These are phyloP conservation scores for Hydropotes inermis DNA, from an alignment of 2,113 vertebrate species.

Conservation along the genomic window DNA sequence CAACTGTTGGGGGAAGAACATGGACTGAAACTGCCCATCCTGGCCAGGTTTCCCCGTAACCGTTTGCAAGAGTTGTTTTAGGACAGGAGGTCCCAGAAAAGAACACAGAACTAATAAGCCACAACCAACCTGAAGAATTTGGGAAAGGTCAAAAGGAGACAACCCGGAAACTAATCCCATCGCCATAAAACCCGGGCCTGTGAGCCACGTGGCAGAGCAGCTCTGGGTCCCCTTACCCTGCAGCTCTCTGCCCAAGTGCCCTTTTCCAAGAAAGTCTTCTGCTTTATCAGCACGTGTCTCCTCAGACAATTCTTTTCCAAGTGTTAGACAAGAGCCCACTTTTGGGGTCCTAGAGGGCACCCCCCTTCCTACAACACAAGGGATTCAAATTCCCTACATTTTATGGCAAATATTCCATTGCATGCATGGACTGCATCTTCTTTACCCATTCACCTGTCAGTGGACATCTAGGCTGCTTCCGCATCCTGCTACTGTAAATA, in stretches of 20 bases:
- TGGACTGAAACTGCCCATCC: fast-evolving
- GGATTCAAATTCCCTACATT: neutral
- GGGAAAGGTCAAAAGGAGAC: neutral
- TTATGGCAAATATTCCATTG: neutral
- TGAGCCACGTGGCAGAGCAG: neutral
- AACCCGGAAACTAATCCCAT: neutral
- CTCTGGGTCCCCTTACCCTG: neutral
- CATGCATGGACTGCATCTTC: neutral
- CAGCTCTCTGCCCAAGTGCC: neutral
- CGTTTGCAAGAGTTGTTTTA: neutral
- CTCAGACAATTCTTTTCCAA: neutral
- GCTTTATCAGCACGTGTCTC: neutral
- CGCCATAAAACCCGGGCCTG: neutral
- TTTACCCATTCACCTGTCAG: neutral
- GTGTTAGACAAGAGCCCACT: neutral
- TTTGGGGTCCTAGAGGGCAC: neutral
- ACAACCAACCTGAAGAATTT: neutral
- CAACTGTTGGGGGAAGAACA: neutral
- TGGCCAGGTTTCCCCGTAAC: neutral
- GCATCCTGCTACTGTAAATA: neutral
- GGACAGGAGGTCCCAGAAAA: neutral
- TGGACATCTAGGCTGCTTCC: neutral
- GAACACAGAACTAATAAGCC: neutral
- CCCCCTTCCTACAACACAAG: neutral
- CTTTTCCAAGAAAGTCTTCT: neutral